Evolutionary conservation across 2,888 invertebrate genomes (phyloP), one percentile per base, ranked within the genome.

Genomic region (Phyto melanocephala): DNA sequence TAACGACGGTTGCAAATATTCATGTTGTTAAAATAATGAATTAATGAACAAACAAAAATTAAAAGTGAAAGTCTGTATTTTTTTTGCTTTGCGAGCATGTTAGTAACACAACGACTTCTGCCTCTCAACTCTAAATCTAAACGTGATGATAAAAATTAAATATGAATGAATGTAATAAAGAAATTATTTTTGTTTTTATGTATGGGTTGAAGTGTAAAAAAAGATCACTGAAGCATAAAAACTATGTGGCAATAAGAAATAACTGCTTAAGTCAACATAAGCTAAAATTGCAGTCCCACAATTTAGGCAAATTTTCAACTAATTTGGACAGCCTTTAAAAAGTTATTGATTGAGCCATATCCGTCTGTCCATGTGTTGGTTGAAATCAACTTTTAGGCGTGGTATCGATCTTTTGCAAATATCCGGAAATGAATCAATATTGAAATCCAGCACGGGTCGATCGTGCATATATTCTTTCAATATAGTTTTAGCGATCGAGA

Each of bases 61-160:
- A 60, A 76, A 77, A 77, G 77, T 77, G 77, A 77, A 77, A 77
- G 77, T 77, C 60, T 62, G 17, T 20, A 28, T 42, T n/a, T 67
- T 76, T 68, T 56, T 28, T 22, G 17, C 8, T 15, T 6, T 28
- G n/a, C 2, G 22, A 74, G 56, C 74, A 56, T 42, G 45, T 67
- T 75, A 56, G 42, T 11, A 74, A 74, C 33, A 50, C 60, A 60
- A 17, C 42, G 35, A 60, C 67, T 63, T 74, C 37, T 40, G 22
- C 24, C 20, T 33, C 28, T 28, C 6, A 28, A 28, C 5, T 13
- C 60, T 68, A 42, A 11, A n/a, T 74, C 42, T 33, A 42, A 74
- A 42, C 42, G 50, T 58, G 67, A 60, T 76, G 76, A 52, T 70
- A 58, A 35, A 68, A 42, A 33, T 22, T 52, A 76, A 76, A 68